A percentile compares a stretch with the other conserved stretches of the same genome.
phyloP scores from a whole-genome alignment of 2,888 invertebrate species.

The Drosophila quinaria region DNA sequence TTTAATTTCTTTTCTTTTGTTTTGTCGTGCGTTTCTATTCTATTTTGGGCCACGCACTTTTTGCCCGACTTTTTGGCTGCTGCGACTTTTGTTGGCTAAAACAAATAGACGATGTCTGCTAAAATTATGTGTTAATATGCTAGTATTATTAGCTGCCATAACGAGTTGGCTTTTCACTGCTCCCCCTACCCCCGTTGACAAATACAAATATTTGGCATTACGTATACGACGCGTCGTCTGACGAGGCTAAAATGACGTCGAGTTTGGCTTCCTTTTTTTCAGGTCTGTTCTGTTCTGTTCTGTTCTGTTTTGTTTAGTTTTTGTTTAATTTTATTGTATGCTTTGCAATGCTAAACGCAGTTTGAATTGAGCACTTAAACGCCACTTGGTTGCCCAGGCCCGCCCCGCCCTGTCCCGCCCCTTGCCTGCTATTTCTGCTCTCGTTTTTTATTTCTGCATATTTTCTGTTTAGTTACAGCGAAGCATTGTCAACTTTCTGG shows the following conservation, averaged over 20 bases:
- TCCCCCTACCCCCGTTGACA: background rate
- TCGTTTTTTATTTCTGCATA: background rate
- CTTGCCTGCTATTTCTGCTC: background rate
- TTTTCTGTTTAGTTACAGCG: background rate
- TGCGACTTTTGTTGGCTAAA: conserved; percentile 48
- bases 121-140: conserved; percentile 78
- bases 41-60: conserved; percentile 63
- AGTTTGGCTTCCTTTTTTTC: background rate
- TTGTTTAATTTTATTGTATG: background rate
- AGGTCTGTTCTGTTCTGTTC: background rate
- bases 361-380: conserved; percentile 61
- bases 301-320: conserved; percentile 8
- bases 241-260: conserved; percentile 43
- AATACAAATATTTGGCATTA: conserved; percentile 64
- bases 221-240: conserved; percentile 69
- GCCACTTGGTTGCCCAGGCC: conserved; percentile 24
- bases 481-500: conserved; percentile 40
- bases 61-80: conserved; percentile 42
- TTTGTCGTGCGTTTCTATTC: conserved; percentile 52
- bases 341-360: conserved; percentile 58
- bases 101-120: conserved; percentile 69
- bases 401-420: background rate
- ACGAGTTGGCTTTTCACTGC: conserved; percentile 42
- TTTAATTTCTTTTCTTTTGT: conserved; percentile 3
- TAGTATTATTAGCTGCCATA: conserved; percentile 76